A percentile compares a stretch with the other conserved stretches of the same genome.
Conservation (phyloP, 2,797 vertebrate species). For the Acanthurus tractus region DNA sequence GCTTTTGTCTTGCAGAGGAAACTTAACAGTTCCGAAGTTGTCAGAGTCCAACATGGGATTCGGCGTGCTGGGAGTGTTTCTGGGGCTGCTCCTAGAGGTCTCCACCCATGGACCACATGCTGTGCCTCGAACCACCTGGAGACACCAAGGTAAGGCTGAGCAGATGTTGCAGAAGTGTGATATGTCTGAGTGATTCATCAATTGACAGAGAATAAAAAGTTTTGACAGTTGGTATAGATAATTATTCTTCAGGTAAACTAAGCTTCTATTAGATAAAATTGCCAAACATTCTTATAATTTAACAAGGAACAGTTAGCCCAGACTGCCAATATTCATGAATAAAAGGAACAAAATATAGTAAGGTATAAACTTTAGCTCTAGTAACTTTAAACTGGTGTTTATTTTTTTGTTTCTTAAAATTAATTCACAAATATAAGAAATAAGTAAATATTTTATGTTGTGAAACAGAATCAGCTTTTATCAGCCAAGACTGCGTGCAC, state of each 20-base stretch:
- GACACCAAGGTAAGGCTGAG: constrained; percentile 88
- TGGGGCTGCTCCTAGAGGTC: constrained; percentile 87
- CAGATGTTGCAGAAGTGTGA: too few species aligned
- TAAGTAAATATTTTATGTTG: not conserved
- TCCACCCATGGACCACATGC: constrained; percentile 89
- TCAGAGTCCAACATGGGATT: constrained; percentile 83
- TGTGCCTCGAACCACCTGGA: constrained; percentile 93
- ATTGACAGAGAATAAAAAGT: too few species aligned
- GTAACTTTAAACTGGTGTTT: not conserved
- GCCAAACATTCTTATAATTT: not conserved
- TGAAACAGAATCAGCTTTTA: not conserved
- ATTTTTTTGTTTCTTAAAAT: not conserved
- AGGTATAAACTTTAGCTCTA: not conserved
- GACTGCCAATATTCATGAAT: not conserved
- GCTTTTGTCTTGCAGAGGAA: constrained; percentile 80
- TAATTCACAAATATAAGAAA: not conserved
- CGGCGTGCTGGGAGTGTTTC: constrained; percentile 82
- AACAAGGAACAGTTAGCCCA: too few species aligned
- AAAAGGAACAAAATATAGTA: not conserved
- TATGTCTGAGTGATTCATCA: not conserved
- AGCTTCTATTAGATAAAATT: not conserved
- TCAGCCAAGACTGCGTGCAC: not conserved
- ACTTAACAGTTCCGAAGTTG: constrained; percentile 85
- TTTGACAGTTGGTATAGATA: too few species aligned
- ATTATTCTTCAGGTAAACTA: too few species aligned